Conservation (phyloP, 2,888 invertebrate genomes). For the Autographa pulchrina region DNA sequence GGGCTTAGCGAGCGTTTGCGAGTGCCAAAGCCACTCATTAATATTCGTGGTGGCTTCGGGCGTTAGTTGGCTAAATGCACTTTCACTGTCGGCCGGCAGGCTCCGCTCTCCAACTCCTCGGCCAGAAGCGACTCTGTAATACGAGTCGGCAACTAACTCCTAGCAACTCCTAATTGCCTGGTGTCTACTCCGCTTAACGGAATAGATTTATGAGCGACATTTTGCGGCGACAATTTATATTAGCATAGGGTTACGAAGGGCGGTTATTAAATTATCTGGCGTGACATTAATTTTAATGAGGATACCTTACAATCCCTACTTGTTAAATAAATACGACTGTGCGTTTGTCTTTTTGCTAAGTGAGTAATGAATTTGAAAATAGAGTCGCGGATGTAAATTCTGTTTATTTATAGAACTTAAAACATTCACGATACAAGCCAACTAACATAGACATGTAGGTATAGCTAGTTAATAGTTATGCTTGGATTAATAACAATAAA, state of each 20-base stretch:
- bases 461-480: too few species aligned
- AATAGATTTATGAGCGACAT: conserved; percentile 76
- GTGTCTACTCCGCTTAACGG: conserved; percentile 71
- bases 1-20: conserved; percentile 56
- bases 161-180: conserved; percentile 65
- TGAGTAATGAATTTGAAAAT: neutral
- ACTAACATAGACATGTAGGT: too few species aligned
- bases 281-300: conserved; percentile 64
- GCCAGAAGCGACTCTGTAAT: conserved; percentile 69
- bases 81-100: conserved; percentile 77
- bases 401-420: too few species aligned
- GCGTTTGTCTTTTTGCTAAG: neutral
- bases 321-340: conserved; percentile 2
- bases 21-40: conserved; percentile 72
- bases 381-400: neutral
- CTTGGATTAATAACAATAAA: too few species aligned
- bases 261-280: conserved; percentile 68
- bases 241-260: conserved; percentile 59
- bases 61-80: conserved; percentile 81
- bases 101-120: conserved; percentile 61
- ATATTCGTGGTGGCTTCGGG: conserved; percentile 78
- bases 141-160: conserved; percentile 66
- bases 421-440: too few species aligned
- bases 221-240: conserved; percentile 70
- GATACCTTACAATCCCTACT: conserved; percentile 37